Conservation (phyloP, 2,888 invertebrate species). For the Oxytorus armatus region DNA sequence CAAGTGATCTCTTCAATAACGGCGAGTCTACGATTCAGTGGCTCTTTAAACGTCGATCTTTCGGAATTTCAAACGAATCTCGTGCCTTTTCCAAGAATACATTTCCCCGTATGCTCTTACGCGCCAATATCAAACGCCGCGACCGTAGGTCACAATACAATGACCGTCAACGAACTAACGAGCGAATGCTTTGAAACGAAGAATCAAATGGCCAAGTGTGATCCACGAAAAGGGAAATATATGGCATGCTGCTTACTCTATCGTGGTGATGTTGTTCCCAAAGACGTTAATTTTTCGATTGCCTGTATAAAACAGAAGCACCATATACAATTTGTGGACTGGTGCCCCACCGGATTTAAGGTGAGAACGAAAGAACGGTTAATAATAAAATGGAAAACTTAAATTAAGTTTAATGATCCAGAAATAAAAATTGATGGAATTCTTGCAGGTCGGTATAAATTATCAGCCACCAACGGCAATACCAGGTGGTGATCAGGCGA, state of each 20-base stretch:
- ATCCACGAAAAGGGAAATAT: constrained; percentile 79
- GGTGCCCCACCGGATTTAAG: constrained; percentile 87
- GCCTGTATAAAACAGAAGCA: constrained; percentile 86
- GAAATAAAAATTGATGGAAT: neutral
- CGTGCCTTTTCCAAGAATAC: constrained; percentile 70
- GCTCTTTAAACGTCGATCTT: constrained; percentile 69
- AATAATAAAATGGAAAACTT: constrained; percentile 1
- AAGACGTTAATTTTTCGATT: constrained; percentile 85
- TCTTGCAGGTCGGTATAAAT: constrained; percentile 81
- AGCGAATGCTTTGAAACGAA: constrained; percentile 66
- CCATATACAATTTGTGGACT: constrained; percentile 86
- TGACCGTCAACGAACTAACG: constrained; percentile 65
- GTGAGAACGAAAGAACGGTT: constrained; percentile 65
- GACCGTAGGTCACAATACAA: constrained; percentile 83
- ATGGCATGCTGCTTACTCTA: constrained; percentile 83
- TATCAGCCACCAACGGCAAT: constrained; percentile 85
- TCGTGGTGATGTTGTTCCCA: constrained; percentile 75
- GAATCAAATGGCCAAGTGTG: constrained; percentile 69
- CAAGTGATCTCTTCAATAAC: constrained; percentile 85
- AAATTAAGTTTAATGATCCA: neutral
- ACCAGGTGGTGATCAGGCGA: constrained; percentile 85
- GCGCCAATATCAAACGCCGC: constrained; percentile 85
- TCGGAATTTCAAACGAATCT: constrained; percentile 72
- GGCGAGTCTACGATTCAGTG: constrained; percentile 78
- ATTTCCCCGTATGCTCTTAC: constrained; percentile 84